These are phyloP conservation scores for Lithophane leautieri DNA, from an alignment of 2,888 invertebrate genomes.

Conservation along the genomic window DNA sequence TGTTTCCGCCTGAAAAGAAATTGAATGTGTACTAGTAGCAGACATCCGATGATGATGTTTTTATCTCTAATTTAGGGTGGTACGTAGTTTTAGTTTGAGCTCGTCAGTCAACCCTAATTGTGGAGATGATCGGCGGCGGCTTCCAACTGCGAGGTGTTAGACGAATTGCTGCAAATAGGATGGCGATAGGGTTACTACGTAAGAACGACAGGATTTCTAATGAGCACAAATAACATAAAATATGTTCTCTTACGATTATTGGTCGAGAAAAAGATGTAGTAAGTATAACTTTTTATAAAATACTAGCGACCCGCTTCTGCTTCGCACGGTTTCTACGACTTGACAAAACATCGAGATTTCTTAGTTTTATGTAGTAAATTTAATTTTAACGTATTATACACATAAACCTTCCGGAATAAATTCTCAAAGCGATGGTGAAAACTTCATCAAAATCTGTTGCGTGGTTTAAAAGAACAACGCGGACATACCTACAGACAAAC, in stretches of 20 bases:
- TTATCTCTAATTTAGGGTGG: conserved; percentile 34
- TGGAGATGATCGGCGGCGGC: conserved; percentile 79
- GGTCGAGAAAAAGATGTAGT: too few relatives aligned
- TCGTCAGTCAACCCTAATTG: conserved; percentile 81
- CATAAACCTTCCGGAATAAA: too few relatives aligned
- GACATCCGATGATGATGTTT: neutral
- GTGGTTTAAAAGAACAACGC: too few relatives aligned
- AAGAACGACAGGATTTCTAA: neutral
- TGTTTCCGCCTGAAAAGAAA: neutral
- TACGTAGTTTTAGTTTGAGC: conserved; percentile 67
- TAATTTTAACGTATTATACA: too few relatives aligned
- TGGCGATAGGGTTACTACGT: conserved; percentile 76
- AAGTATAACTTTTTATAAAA: too few relatives aligned
- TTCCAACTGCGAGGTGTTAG: conserved; percentile 79
- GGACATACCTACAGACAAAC: too few relatives aligned
- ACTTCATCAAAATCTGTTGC: too few relatives aligned
- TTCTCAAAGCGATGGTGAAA: too few relatives aligned
- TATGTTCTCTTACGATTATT: neutral
- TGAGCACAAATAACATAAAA: neutral
- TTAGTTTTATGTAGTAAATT: too few relatives aligned
- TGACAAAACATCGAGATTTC: too few relatives aligned
- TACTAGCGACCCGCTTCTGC: too few relatives aligned
- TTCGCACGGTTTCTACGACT: too few relatives aligned
- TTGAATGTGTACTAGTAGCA: neutral
- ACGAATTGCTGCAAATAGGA: conserved; percentile 86